phyloP scores from a whole-genome alignment of 1,140 invertebrate species.

The Hormaphis cornu region DNA sequence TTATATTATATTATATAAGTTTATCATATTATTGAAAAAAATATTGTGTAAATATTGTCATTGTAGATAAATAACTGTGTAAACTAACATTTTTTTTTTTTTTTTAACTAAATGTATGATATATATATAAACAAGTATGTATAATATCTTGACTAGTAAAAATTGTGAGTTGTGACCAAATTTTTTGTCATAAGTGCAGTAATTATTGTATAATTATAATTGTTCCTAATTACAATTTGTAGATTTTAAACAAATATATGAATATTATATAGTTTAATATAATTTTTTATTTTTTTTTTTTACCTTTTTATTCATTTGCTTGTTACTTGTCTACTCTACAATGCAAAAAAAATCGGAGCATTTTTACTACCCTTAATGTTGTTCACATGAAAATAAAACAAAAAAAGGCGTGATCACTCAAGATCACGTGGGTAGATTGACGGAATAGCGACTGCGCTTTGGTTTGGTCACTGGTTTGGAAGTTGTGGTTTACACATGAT shows the following conservation, averaged over 20 bases:
- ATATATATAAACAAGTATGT: not conserved
- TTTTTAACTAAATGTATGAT: not conserved
- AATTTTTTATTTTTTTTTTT: too few relatives aligned
- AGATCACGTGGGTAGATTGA: too few relatives aligned
- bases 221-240: conserved; percentile 17
- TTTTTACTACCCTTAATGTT: too few relatives aligned
- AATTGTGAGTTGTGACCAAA: conserved; percentile 13
- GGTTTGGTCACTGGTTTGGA: too few relatives aligned
- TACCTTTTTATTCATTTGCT: too few relatives aligned
- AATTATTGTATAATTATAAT: conserved; percentile 16
- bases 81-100: conserved; percentile 26
- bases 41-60: conserved; percentile 21
- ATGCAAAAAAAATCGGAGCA: too few relatives aligned
- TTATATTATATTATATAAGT: conserved; percentile 2
- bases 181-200: conserved; percentile 17
- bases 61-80: conserved; percentile 29
- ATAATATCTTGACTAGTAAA: conserved; percentile 2
- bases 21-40: conserved; percentile 8
- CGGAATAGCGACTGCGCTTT: too few relatives aligned
- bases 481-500: too few relatives aligned
- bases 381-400: too few relatives aligned
- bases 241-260: conserved; percentile 9
- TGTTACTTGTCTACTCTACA: too few relatives aligned
- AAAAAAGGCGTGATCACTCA: too few relatives aligned
- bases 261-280: too few relatives aligned